Evolutionary conservation across 92 coral and sea anemone genomes (phyloP), one percentile per base, ranked within the genome.

Genomic region (Bergia puertoricense): DNA sequence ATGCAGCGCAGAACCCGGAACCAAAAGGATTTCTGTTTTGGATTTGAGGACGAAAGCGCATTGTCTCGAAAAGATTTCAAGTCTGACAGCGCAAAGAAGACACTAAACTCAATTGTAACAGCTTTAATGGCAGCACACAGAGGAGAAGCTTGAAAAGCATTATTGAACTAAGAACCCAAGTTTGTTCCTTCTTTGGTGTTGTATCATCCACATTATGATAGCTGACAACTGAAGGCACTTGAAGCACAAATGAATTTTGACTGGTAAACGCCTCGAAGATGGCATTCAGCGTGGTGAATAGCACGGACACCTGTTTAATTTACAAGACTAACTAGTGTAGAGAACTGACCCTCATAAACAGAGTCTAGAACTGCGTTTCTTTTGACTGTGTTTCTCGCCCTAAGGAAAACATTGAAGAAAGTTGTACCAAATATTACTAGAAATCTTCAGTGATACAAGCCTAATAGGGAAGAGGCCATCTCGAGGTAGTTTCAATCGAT

Each of bases 11-110:
- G 85, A 40, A 57, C 89, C 0, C 81, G 67, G 3, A 93, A 96
- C 62, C 85, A 69, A 45, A 90, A 89, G 59, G 96, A 94, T 80
- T 94, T 94, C 74, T 72, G 79, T 38, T 89, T 94, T 82, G 94
- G 92, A 43, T 91, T 92, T 67, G 92, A 92, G 76, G 72, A 91
- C 40, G 93, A 90, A 85, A 90, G 85, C 6, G 84, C 81, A 18
- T 68, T 91, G 36, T 71, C 84, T 15, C 85, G 92, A 8, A 86
- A 77, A 81, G 93, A 90, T 74, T 94, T 92, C 74, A 89, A 88
- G 85, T 44, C 77, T 41, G 87, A 69, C 38, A 71, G 62, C 45
- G 87, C 87, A 20, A 84, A 69, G 67, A 84, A 71, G 65, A 72
- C 68, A 0, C 62, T 84, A 46, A 84, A 69, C 22, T 69, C 87